These are phyloP conservation scores for Caenorhabditis panamensis DNA, from an alignment of 2,888 invertebrate genomes.

Conservation along the genomic window DNA sequence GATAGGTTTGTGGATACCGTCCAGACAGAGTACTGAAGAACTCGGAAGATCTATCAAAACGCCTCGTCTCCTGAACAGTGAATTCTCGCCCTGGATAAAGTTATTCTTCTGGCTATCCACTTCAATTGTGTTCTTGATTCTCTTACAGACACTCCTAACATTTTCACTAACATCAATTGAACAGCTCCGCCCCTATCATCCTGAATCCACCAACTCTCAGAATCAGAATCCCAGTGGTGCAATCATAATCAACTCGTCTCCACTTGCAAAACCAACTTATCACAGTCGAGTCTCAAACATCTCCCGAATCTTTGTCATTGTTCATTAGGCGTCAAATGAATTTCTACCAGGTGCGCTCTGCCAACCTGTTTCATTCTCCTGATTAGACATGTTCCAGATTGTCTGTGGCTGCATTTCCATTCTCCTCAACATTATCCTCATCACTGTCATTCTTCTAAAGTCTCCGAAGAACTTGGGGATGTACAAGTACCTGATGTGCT, in stretches of 20 bases:
- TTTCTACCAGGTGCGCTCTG: neutral
- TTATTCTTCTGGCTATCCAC: no score
- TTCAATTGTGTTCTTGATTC: no score
- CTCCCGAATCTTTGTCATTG: neutral
- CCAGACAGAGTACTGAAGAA: no score
- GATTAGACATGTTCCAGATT: neutral
- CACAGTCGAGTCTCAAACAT: no score
- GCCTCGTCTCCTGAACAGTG: no score
- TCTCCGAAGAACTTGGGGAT: slow-evolving; percentile 31
- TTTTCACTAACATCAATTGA: neutral
- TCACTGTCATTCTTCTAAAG: slow-evolving; percentile 15
- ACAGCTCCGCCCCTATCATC: neutral
- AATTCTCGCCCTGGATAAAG: no score
- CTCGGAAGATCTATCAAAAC: no score
- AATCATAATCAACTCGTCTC: neutral
- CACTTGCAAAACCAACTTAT: neutral
- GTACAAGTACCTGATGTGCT: slow-evolving; percentile 42
- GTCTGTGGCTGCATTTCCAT: slow-evolving; percentile 14
- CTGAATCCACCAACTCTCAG: neutral
- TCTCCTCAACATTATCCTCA: slow-evolving; percentile 9
- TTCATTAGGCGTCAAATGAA: neutral
- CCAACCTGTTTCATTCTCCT: neutral
- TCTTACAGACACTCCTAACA: no score
- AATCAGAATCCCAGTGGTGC: neutral
- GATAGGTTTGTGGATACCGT: no score